Evolutionary conservation across 2,113 vertebrate species (phyloP), one percentile per base, ranked within the genome.

Genomic region (Calyptomena viridis): DNA sequence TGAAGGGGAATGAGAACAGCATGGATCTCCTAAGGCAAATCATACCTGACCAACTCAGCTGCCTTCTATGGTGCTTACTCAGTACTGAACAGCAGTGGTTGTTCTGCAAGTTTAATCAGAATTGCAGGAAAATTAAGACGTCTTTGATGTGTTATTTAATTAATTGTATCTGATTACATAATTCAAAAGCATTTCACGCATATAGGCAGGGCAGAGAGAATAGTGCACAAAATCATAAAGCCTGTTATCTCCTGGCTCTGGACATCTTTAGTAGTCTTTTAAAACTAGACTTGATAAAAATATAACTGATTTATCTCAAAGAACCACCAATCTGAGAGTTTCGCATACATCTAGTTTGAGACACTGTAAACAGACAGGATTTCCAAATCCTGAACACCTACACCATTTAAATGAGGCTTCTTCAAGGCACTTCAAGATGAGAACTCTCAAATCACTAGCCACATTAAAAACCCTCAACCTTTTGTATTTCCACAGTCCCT

Each of bases 151-250:
- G 12, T 77, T 78, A 27, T 24, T 66, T 85, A 82, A 74, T 79
- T 47, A 71, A 39, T 64, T 42, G 3, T 42, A 21, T 86, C 6
- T 1, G n/a, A 62, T 40, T 1, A 0, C 18, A n/a, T 75, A 1
- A 78, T 79, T 75, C 44, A 56, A 14, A 89, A 75, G 28, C 39
- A 55, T 75, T 82, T 75, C 52, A 55, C 18, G 18, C 18, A 11
- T 58, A 44, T 4, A 23, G 47, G 21, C 39, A 35, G 37, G 58
- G 12, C 62, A 76, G 31, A 93, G 40, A 68, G 16, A 69, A n/a
- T 3, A 68, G n/a, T 14, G 15, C 28, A 44, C 23, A 74, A 60
- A 76, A 84, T 42, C n/a, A 60, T 47, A 62, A 64, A 91, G 49
- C 27, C 37, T 67, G 2, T 55, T 47, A 5, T 39, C 28, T 71